phyloP scores from a whole-genome alignment of 2,797 vertebrate species.

The Phoebastria nigripes region DNA sequence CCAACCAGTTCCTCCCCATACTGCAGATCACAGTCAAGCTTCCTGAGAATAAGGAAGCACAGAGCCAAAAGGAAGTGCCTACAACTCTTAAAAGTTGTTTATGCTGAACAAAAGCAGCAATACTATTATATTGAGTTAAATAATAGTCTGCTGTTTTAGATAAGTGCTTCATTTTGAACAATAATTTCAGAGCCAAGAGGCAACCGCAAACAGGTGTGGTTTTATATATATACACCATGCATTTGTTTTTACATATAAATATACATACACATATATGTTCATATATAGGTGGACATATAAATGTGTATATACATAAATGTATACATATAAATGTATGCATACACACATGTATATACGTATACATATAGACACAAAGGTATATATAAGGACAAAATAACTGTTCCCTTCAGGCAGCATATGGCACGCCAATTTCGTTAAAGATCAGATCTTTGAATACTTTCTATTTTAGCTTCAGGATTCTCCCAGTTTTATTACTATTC shows the following conservation, averaged over 20 bases:
- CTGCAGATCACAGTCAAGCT: neutral
- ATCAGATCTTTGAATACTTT: neutral
- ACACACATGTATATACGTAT: fast-evolving
- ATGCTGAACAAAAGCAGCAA: neutral
- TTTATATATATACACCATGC: neutral
- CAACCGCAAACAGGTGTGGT: fast-evolving
- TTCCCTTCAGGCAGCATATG: neutral
- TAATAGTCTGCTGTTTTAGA: too few species aligned
- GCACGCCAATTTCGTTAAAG: neutral
- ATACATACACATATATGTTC: fast-evolving
- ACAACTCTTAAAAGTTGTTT: neutral
- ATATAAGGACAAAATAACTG: neutral
- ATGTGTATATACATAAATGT: neutral
- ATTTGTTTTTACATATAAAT: neutral
- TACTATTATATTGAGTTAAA: neutral
- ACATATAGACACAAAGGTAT: neutral
- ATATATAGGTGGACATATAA: neutral
- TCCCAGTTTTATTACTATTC: neutral
- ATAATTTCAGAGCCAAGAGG: neutral
- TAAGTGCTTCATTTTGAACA: neutral
- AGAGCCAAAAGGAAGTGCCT: neutral
- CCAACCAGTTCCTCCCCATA: neutral
- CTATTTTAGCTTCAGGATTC: neutral
- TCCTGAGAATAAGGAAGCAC: neutral
- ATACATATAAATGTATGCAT: neutral